Percentiles rank a stretch among this genome's conserved stretches.
These are phyloP conservation scores for Alces alces DNA, from an alignment of 2,113 vertebrate species.

Conservation along the genomic window DNA sequence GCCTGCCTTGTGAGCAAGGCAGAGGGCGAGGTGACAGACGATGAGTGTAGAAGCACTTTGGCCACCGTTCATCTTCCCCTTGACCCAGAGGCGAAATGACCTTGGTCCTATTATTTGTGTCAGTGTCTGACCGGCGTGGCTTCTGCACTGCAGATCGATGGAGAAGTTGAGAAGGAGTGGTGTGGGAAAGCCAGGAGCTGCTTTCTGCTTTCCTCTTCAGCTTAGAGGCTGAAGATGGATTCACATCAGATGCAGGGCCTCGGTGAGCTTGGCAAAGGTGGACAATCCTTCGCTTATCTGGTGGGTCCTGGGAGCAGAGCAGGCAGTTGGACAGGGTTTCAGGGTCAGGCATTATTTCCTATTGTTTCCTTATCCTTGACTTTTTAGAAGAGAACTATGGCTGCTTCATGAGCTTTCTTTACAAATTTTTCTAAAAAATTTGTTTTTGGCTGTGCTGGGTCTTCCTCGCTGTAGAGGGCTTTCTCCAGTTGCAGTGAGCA, in stretches of 20 bases:
- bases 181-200: neutral
- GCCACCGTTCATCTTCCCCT: neutral
- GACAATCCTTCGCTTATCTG: neutral
- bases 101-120: rapidly evolving
- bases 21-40: neutral
- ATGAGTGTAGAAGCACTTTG: neutral
- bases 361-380: neutral
- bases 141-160: neutral
- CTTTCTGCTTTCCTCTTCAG: neutral
- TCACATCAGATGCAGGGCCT: neutral
- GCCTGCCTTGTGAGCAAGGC: neutral
- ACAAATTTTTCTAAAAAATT: rapidly evolving
- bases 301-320: neutral
- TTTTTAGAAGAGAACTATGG: neutral
- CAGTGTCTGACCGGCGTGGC: neutral
- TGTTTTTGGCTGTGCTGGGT: neutral
- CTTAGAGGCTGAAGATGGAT: neutral
- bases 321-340: neutral
- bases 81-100: neutral
- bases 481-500: neutral
- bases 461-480: neutral
- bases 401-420: neutral
- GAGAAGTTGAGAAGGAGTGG: neutral
- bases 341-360: neutral
- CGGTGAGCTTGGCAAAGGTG: rapidly evolving